Percentiles rank a stretch among this genome's conserved stretches.
phyloP scores from a whole-genome alignment of 2,797 vertebrate species.

The Channallabes apus region DNA sequence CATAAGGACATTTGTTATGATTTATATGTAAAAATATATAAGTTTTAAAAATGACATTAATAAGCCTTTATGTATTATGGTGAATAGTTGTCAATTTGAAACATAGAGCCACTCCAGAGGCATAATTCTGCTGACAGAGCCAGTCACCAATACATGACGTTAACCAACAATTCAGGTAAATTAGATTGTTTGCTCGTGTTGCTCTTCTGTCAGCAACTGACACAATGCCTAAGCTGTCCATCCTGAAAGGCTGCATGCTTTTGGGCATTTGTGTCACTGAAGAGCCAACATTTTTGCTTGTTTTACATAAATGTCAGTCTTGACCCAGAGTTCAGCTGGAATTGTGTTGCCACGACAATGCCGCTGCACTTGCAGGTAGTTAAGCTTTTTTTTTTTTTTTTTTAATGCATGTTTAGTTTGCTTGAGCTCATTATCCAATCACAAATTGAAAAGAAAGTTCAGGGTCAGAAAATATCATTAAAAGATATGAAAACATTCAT shows the following conservation, averaged over 20 bases:
- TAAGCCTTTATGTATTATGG: neutral
- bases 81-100: neutral
- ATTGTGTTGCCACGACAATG: conserved; percentile 47
- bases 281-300: neutral
- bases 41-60: neutral
- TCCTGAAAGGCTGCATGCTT: neutral
- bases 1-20: neutral
- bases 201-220: neutral
- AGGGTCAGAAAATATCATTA: neutral
- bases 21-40: neutral
- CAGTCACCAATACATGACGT: neutral
- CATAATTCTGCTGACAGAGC: neutral
- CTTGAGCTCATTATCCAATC: neutral
- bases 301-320: conserved; percentile 19
- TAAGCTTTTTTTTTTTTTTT: too few relatives aligned
- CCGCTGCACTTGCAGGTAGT: conserved; percentile 40
- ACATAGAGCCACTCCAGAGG: neutral
- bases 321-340: conserved; percentile 32
- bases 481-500: neutral
- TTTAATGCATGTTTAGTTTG: neutral
- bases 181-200: neutral
- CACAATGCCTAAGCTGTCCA: neutral
- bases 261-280: neutral
- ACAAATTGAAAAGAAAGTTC: neutral
- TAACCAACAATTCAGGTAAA: neutral